Evolutionary conservation across 53 echinoderm and acorn worm species (phyloP).

Genomic region (Actinopyga echinites): DNA sequence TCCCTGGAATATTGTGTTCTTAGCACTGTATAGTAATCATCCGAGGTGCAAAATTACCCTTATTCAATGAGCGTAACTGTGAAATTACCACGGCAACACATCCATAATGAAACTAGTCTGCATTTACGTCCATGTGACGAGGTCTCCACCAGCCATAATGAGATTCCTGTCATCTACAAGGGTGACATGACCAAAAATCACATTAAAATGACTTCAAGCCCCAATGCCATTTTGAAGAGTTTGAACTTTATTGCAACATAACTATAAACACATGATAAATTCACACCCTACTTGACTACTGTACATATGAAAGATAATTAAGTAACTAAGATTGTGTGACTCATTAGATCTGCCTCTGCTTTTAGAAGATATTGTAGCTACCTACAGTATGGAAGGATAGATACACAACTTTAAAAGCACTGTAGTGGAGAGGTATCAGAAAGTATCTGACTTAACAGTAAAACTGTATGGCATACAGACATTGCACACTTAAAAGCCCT

Average conservation of each 20-base stretch:
- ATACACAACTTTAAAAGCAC: too few species aligned
- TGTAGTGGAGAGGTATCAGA: too few species aligned
- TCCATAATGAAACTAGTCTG: neutral
- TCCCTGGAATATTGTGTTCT: neutral
- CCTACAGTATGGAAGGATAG: too few species aligned
- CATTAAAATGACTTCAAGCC: neutral
- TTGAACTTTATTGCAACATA: slow-evolving; percentile 10
- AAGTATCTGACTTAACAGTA: too few species aligned
- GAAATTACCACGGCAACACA: neutral
- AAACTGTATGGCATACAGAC: too few species aligned
- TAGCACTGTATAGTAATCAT: neutral
- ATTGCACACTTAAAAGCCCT: too few species aligned
- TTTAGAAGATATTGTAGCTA: too few species aligned
- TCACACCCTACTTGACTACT: slow-evolving; percentile 4
- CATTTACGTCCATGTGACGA: slow-evolving; percentile 9
- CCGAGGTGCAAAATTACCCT: neutral
- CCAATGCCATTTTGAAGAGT: neutral
- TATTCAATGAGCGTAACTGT: slow-evolving; percentile 15
- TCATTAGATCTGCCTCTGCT: neutral
- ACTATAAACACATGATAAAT: slow-evolving; percentile 8
- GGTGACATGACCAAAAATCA: neutral
- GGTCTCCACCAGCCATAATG: neutral
- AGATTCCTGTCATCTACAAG: slow-evolving; percentile 6
- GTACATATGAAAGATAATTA: slow-evolving; percentile 4
- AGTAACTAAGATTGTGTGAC: slow-evolving; percentile 5